Conservation (phyloP, 2,113 vertebrate genomes). For the Notarius lentiginosus region DNA sequence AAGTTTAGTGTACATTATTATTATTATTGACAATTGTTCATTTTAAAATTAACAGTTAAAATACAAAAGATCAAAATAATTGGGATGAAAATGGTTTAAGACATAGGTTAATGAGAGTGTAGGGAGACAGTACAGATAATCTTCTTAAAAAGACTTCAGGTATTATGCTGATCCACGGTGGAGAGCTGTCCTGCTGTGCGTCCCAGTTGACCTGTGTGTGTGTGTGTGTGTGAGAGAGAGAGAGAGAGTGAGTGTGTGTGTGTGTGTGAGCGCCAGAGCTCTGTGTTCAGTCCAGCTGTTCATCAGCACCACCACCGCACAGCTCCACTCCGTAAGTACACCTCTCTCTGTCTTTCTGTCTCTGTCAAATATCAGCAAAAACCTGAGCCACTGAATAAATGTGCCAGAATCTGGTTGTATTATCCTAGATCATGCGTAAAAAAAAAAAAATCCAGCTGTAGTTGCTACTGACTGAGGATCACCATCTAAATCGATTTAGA, state of each 20-base stretch:
- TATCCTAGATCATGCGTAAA: neutral
- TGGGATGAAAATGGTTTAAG: constrained; percentile 46
- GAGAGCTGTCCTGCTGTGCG: constrained; percentile 73
- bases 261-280: constrained; percentile 50
- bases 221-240: constrained; percentile 35
- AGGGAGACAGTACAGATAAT: constrained; percentile 73
- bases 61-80: constrained; percentile 39
- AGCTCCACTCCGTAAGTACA: constrained; percentile 26
- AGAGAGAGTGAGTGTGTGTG: constrained; percentile 21
- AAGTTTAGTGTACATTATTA: neutral
- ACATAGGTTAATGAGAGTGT: constrained; percentile 63
- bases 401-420: neutral
- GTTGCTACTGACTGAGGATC: neutral
- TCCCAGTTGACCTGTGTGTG: constrained; percentile 77
- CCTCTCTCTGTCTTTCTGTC: neutral
- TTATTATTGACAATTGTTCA: neutral
- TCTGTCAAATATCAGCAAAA: neutral
- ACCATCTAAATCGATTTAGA: neutral
- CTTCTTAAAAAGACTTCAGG: constrained; percentile 84
- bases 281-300: constrained; percentile 34
- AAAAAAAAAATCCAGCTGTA: neutral
- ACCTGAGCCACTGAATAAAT: neutral
- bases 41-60: neutral
- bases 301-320: constrained; percentile 23
- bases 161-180: constrained; percentile 85